Conservation (phyloP, 2,797 vertebrate genomes). For the Australoheros facetus region DNA sequence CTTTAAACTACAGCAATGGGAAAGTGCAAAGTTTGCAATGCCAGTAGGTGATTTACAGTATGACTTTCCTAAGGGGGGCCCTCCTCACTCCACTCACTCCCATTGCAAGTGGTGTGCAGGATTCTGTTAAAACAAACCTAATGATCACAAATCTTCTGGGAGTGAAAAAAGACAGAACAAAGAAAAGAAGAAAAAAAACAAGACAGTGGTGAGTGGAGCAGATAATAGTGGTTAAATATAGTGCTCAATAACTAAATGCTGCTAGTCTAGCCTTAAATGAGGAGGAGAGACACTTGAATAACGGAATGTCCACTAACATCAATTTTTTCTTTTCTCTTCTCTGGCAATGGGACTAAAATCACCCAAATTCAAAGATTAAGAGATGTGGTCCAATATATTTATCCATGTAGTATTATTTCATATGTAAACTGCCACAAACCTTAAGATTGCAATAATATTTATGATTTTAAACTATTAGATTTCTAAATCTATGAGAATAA, state of each 20-base stretch:
- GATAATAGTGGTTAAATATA: background rate
- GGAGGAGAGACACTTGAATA: background rate
- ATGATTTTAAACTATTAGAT: background rate
- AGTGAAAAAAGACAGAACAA: background rate
- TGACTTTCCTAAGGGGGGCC: too few relatives aligned
- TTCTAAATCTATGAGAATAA: background rate
- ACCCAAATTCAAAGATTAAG: background rate
- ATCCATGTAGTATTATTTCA: background rate
- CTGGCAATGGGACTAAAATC: background rate
- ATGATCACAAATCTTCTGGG: background rate
- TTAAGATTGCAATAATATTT: background rate
- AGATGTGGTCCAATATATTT: background rate
- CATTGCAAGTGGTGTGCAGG: too few relatives aligned
- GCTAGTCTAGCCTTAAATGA: background rate
- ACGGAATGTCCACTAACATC: background rate
- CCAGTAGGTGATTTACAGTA: too few relatives aligned
- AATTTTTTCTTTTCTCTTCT: background rate
- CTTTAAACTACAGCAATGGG: background rate
- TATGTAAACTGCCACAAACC: background rate
- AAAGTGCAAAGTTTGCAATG: background rate
- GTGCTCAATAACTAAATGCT: background rate
- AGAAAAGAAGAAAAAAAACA: background rate
- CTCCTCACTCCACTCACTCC: too few relatives aligned
- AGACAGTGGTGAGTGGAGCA: background rate
- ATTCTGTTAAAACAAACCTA: background rate